Conservation (phyloP, 2,888 invertebrate genomes). For the Dione vanillae region DNA sequence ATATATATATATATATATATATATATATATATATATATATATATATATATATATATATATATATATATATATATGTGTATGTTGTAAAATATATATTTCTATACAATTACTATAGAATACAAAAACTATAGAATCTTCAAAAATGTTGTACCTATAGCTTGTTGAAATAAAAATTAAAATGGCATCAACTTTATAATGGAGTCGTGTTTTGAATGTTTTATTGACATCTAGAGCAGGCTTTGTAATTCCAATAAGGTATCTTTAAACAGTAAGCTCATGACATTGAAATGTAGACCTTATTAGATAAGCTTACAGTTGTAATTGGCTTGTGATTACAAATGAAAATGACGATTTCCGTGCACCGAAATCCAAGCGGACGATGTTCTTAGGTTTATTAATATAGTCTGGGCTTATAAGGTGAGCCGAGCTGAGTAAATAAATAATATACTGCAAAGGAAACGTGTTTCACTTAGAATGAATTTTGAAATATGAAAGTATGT, state of each 20-base stretch:
- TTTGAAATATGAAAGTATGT: slow-evolving; percentile 11
- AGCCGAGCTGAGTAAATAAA: slow-evolving; percentile 39
- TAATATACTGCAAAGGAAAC: slow-evolving; percentile 20
- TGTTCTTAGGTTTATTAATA: slow-evolving; percentile 53
- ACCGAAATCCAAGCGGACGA: slow-evolving; percentile 45
- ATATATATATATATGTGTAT: too few relatives aligned
- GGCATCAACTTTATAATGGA: slow-evolving; percentile 59
- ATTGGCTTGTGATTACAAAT: slow-evolving; percentile 6
- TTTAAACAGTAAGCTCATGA: slow-evolving; percentile 29
- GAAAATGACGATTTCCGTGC: slow-evolving; percentile 30
- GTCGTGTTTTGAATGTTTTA: slow-evolving; percentile 71
- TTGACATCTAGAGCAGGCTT: slow-evolving; percentile 63
- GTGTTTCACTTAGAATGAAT: not conserved
- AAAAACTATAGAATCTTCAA: slow-evolving; percentile 5
- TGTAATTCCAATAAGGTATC: slow-evolving; percentile 67
- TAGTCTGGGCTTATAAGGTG: slow-evolving; percentile 53
- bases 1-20: too few relatives aligned
- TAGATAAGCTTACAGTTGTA: not conserved
- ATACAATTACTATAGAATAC: not conserved
- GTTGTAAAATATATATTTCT: not conserved
- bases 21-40: too few relatives aligned
- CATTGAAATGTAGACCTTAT: slow-evolving; percentile 21
- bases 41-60: too few relatives aligned
- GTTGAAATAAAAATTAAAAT: slow-evolving; percentile 45
- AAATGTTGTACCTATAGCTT: slow-evolving; percentile 18